Evolutionary conservation across 30 jellyfish, hydroid and myxozoan species (phyloP).

Genomic region (Aurelia coerulea): DNA sequence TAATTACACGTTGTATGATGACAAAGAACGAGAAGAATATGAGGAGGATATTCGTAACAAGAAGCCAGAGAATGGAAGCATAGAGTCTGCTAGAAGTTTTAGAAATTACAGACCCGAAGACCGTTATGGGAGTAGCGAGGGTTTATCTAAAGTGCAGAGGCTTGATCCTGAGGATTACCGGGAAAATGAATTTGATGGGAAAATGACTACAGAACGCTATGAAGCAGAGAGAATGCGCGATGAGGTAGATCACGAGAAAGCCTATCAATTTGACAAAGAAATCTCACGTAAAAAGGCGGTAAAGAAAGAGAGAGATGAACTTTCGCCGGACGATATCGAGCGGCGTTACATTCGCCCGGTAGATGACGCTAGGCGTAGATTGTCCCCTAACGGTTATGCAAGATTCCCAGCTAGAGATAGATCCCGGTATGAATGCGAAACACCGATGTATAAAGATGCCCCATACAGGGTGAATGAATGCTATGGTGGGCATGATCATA

Average conservation of each 20-base stretch:
- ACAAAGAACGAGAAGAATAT: constrained; percentile 6
- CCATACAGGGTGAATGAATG: constrained; percentile 29
- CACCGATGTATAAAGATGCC: constrained; percentile 17
- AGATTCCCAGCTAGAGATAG: constrained; percentile 11
- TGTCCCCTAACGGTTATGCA: constrained; percentile 17
- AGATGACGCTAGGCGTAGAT: constrained; percentile 24
- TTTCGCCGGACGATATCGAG: constrained; percentile 3
- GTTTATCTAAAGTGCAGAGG: constrained; percentile 1
- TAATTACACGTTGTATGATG: constrained; percentile 25
- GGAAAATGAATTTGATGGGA: not conserved
- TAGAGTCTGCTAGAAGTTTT: constrained; percentile 14
- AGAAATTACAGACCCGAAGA: constrained; percentile 1
- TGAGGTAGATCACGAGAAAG: constrained; percentile 20
- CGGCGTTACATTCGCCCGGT: not conserved
- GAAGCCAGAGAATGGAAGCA: constrained; percentile 13
- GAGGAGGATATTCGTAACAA: constrained; percentile 29
- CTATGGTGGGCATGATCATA: constrained; percentile 54
- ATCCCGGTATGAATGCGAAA: constrained; percentile 32
- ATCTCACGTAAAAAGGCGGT: not conserved
- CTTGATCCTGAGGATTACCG: constrained; percentile 25
- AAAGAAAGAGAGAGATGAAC: constrained; percentile 6
- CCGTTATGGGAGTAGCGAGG: not conserved
- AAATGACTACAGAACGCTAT: not conserved
- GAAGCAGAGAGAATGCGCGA: constrained; percentile 15
- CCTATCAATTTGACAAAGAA: constrained; percentile 29